A percentile compares a stretch with the other conserved stretches of the same genome.
phyloP scores from a whole-genome alignment of 2,113 vertebrate genomes.

The Misgurnus anguillicaudatus region DNA sequence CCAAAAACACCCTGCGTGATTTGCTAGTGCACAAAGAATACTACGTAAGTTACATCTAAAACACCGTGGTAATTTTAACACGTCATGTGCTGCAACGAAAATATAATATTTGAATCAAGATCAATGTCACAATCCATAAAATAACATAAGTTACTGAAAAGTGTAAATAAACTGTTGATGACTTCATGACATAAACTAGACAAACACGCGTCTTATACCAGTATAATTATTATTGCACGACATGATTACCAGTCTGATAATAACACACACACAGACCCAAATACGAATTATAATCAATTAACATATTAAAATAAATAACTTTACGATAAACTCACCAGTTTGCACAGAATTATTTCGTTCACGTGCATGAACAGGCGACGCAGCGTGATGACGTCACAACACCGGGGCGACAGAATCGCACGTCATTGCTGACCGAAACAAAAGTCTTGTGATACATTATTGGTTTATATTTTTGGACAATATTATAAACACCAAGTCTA shows the following conservation, averaged over 20 bases:
- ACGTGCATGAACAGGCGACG: neutral
- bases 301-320: neutral
- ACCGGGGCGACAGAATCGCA: neutral
- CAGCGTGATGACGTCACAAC: neutral
- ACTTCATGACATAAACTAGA: neutral
- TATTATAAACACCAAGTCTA: too few relatives aligned
- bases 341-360: neutral
- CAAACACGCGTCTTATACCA: neutral
- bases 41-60: too few relatives aligned
- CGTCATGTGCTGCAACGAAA: too few relatives aligned
- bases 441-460: neutral
- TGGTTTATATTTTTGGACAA: neutral
- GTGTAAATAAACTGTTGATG: neutral
- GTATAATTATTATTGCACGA: neutral
- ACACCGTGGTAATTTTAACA: neutral
- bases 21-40: too few relatives aligned
- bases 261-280: neutral
- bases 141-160: too few relatives aligned
- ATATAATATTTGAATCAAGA: too few relatives aligned
- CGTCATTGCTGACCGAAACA: neutral
- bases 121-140: too few relatives aligned
- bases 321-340: constrained; percentile 8
- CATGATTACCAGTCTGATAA: neutral
- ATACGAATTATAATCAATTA: neutral
- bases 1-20: too few relatives aligned